Conservation (phyloP, 2,797 vertebrate species). For the Buceros bicornis region DNA sequence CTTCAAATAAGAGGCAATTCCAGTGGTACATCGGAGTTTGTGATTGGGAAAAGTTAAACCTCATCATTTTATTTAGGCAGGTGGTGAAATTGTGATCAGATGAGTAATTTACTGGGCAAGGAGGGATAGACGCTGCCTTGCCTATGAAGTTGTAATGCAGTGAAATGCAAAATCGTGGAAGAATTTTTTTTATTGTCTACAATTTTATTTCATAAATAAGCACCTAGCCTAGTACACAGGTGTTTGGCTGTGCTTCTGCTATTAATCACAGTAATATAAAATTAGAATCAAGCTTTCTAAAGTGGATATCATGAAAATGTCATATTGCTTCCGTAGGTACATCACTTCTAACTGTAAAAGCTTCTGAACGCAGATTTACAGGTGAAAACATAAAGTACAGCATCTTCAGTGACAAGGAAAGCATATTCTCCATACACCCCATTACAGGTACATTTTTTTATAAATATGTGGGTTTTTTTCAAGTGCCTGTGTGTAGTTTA, state of each 20-base stretch:
- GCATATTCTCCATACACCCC: constrained; percentile 85
- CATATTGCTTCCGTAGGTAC: constrained; percentile 80
- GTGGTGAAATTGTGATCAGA: neutral
- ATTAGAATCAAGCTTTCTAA: neutral
- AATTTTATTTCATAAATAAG: neutral
- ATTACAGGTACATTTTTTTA: constrained; percentile 83
- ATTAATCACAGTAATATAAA: neutral
- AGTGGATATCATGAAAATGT: neutral
- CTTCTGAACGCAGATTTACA: constrained; percentile 75
- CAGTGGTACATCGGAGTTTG: neutral
- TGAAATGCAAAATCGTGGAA: neutral
- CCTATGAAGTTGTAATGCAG: neutral
- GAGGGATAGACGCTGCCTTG: neutral
- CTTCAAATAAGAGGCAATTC: neutral
- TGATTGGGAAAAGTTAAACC: neutral
- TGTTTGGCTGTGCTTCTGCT: neutral
- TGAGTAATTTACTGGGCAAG: neutral
- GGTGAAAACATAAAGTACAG: constrained; percentile 83
- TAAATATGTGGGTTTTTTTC: neutral
- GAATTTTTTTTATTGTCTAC: neutral
- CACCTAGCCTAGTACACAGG: neutral
- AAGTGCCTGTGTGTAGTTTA: neutral
- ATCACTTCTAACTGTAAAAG: constrained; percentile 86
- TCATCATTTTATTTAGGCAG: neutral
- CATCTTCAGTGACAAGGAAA: constrained; percentile 87